phyloP scores from a whole-genome alignment of 2,888 invertebrate genomes.

The Apamea epomidion region DNA sequence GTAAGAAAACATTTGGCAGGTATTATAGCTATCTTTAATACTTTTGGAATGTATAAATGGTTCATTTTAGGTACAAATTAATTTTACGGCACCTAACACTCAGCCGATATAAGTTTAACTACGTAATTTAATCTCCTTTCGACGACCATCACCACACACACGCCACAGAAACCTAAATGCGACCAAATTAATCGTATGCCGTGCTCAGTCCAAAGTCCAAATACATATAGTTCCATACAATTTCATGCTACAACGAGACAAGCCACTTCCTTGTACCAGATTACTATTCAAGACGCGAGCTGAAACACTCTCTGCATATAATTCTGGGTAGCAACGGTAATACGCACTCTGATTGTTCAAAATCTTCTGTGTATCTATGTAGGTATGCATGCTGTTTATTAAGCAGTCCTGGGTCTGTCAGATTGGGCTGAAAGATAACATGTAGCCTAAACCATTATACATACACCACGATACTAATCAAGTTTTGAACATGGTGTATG shows the following conservation, averaged over 20 bases:
- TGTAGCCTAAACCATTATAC: background rate
- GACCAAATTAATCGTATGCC: constrained; percentile 30
- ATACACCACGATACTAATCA: background rate
- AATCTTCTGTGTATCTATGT: constrained; percentile 48
- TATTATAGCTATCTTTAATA: background rate
- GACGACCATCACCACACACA: background rate
- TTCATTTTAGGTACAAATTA: background rate
- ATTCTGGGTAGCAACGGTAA: constrained; percentile 70
- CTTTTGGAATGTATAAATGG: background rate
- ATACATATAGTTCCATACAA: constrained; percentile 31
- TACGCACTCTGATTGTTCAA: constrained; percentile 72
- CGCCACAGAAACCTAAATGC: background rate
- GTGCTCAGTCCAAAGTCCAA: constrained; percentile 6
- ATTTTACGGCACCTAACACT: background rate
- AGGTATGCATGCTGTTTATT: constrained; percentile 19
- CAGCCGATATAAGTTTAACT: too few relatives aligned
- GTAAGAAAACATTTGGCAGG: background rate
- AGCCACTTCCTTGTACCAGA: constrained; percentile 47
- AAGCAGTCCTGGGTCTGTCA: constrained; percentile 24
- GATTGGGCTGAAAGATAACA: constrained; percentile 14
- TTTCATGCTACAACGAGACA: constrained; percentile 21
- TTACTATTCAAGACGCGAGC: constrained; percentile 71
- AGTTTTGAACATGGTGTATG: too few relatives aligned
- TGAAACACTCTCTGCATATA: constrained; percentile 68
- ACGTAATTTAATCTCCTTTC: background rate